Conservation (phyloP, 2,113 vertebrate species). For the Cisticola juncidis region DNA sequence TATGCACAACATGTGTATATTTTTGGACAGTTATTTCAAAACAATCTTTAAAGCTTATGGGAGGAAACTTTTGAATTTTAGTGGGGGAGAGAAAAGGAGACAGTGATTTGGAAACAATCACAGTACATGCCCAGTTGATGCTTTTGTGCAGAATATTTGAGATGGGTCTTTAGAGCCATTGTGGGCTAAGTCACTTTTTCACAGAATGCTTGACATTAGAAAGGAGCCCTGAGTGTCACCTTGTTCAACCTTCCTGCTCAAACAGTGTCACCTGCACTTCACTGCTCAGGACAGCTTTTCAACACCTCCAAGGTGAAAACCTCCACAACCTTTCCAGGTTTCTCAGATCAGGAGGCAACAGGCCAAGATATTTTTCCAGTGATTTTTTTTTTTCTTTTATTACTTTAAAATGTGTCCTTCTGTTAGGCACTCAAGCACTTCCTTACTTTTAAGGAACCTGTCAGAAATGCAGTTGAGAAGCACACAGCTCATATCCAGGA, state of each 20-base stretch:
- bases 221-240: not conserved
- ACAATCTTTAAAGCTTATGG: not conserved
- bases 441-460: not conserved
- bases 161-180: not conserved
- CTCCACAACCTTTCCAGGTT: not conserved
- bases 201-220: not conserved
- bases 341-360: not conserved
- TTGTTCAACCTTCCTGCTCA: not conserved
- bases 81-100: not conserved
- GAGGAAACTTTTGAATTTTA: constrained; percentile 1
- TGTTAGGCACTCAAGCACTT: not conserved
- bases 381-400: not conserved
- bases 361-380: fast-evolving
- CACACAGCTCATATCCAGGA: not conserved
- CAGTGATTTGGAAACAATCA: not conserved
- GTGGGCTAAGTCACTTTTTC: not conserved
- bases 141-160: not conserved
- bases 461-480: not conserved
- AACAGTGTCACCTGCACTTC: not conserved
- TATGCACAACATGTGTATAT: not conserved
- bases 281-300: not conserved
- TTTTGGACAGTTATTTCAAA: constrained; percentile 12
- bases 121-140: fast-evolving
- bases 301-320: not conserved
- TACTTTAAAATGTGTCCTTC: not conserved